Conservation (phyloP, 2,888 invertebrate species). For the Teleiodes luculella region DNA sequence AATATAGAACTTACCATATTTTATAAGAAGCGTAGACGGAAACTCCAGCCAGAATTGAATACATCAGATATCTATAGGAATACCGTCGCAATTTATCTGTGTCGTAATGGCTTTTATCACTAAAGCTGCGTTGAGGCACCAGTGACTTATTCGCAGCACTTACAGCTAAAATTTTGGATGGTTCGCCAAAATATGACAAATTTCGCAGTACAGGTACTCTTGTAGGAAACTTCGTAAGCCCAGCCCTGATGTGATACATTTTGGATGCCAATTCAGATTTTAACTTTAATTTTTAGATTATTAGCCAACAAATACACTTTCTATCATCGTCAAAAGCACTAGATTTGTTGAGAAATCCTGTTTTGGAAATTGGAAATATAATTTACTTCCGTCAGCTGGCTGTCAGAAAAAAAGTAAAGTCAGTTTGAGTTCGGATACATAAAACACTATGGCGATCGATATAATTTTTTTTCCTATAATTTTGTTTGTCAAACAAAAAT, state of each 20-base stretch:
- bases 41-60: constrained; percentile 53
- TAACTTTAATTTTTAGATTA: neutral
- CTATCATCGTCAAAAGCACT: too few species aligned
- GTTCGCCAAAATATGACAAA: constrained; percentile 30
- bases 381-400: too few species aligned
- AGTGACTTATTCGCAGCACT: constrained; percentile 29
- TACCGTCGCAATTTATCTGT: constrained; percentile 27
- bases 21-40: constrained; percentile 55
- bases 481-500: too few species aligned
- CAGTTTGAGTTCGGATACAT: too few species aligned
- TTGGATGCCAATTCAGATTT: neutral
- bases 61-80: constrained; percentile 48
- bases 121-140: constrained; percentile 33
- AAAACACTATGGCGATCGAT: too few species aligned
- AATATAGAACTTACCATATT: constrained; percentile 62
- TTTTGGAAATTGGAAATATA: too few species aligned
- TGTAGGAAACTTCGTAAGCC: constrained; percentile 43
- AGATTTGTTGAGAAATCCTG: too few species aligned
- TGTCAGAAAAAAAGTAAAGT: too few species aligned
- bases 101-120: constrained; percentile 27
- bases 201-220: constrained; percentile 39
- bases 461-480: too few species aligned
- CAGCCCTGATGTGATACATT: constrained; percentile 14
- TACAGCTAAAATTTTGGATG: constrained; percentile 30
- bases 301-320: neutral